phyloP scores from a whole-genome alignment of 2,888 invertebrate genomes.

The Amblyteles armatorius region DNA sequence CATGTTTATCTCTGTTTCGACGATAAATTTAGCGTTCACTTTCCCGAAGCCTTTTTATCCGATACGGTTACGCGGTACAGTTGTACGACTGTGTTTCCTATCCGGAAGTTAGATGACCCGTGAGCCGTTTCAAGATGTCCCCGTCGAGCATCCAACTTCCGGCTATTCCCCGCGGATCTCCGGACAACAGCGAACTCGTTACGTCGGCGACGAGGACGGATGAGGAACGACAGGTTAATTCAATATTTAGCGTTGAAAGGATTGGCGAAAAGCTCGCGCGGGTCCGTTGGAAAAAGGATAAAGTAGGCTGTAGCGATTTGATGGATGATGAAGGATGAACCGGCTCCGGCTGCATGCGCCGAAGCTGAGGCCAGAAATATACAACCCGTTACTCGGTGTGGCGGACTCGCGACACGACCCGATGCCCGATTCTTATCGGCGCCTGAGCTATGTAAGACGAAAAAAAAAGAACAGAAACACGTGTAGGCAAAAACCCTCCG shows the following conservation, averaged over 20 bases:
- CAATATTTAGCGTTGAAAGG: slow-evolving; percentile 57
- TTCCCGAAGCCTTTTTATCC: not conserved
- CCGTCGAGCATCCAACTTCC: not conserved
- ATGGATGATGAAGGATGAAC: slow-evolving; percentile 65
- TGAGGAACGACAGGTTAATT: slow-evolving; percentile 52
- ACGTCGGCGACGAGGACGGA: slow-evolving; percentile 25
- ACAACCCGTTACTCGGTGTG: slow-evolving; percentile 26
- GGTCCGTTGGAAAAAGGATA: slow-evolving; percentile 1
- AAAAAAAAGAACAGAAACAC: slow-evolving; percentile 25
- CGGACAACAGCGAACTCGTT: not conserved
- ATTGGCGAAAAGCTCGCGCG: slow-evolving; percentile 38
- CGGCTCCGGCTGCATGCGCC: slow-evolving; percentile 2
- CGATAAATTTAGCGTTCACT: not conserved
- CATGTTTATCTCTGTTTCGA: not conserved
- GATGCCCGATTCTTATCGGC: slow-evolving; percentile 51
- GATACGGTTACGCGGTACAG: not conserved
- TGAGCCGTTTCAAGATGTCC: not conserved
- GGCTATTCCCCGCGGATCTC: not conserved
- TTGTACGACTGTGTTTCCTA: not conserved
- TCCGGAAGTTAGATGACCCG: slow-evolving; percentile 10
- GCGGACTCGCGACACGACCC: slow-evolving; percentile 14
- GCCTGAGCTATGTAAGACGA: slow-evolving; percentile 17
- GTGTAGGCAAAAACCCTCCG: not conserved
- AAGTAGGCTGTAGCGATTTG: slow-evolving; percentile 43
- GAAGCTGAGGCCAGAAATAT: slow-evolving; percentile 27